These are phyloP conservation scores for Nesogale talazaci DNA, from an alignment of 2,113 vertebrate species.

Conservation along the genomic window DNA sequence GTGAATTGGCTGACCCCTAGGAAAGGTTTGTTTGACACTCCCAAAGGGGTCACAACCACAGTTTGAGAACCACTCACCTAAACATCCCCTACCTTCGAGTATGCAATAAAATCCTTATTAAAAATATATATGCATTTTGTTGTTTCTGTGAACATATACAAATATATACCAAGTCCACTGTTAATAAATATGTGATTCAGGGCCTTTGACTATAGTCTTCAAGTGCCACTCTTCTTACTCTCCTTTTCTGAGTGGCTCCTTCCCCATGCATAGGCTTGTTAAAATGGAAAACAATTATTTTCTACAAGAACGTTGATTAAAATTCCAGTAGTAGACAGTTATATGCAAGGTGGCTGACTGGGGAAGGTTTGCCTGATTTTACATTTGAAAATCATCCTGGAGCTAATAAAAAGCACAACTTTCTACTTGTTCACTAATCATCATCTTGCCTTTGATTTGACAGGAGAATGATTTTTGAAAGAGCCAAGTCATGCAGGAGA, in stretches of 20 bases:
- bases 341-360: not conserved
- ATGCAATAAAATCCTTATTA: not conserved
- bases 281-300: not conserved
- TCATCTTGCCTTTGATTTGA: slow-evolving; percentile 22
- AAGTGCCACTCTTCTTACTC: not conserved
- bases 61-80: too few relatives aligned
- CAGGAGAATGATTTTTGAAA: not conserved
- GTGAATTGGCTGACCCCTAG: too few relatives aligned
- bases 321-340: not conserved
- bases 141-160: not conserved
- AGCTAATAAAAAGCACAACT: slow-evolving; percentile 27
- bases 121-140: not conserved
- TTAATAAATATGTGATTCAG: not conserved
- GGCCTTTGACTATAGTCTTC: not conserved
- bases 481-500: not conserved
- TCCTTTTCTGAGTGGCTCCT: not conserved
- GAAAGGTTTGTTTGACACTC: too few relatives aligned
- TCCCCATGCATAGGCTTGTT: not conserved
- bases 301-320: not conserved
- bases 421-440: slow-evolving; percentile 5
- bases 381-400: not conserved
- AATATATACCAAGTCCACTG: not conserved
- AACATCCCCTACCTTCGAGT: not conserved
- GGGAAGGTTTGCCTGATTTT: not conserved
- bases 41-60: too few relatives aligned